A percentile compares a stretch with the other conserved stretches of the same genome.
Conservation (phyloP, 1,140 invertebrate species). For the Drosophila ercepeae region DNA sequence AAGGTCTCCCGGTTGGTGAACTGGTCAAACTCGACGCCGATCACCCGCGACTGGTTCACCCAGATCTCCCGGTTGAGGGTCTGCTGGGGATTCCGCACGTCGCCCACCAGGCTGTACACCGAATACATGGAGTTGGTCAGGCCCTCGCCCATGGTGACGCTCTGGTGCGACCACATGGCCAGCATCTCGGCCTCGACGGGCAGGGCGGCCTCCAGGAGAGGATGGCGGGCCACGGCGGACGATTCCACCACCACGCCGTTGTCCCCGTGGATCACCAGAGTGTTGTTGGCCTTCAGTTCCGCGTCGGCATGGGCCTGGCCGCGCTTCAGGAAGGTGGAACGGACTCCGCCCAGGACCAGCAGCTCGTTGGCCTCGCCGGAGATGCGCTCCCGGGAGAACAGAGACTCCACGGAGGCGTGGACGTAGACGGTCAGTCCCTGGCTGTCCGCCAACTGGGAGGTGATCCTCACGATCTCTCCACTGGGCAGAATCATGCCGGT, state of each 20-base stretch:
- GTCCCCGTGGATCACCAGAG: slow-evolving; percentile 88
- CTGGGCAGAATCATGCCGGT: slow-evolving; percentile 94
- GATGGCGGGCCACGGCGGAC: slow-evolving; percentile 92
- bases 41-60: slow-evolving; percentile 92
- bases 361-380: slow-evolving; percentile 81
- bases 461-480: slow-evolving; percentile 93
- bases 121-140: slow-evolving; percentile 92
- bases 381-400: slow-evolving; percentile 71
- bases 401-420: slow-evolving; percentile 81
- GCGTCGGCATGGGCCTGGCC: slow-evolving; percentile 89
- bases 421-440: slow-evolving; percentile 91
- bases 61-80: slow-evolving; percentile 92
- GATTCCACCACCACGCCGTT: slow-evolving; percentile 89
- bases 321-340: slow-evolving; percentile 86
- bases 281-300: slow-evolving; percentile 90
- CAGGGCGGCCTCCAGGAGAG: slow-evolving; percentile 92
- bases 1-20: slow-evolving; percentile 94
- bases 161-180: slow-evolving; percentile 93
- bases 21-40: slow-evolving; percentile 96
- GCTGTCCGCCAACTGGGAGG: slow-evolving; percentile 89
- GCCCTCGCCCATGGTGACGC: slow-evolving; percentile 89
- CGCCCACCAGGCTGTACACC: slow-evolving; percentile 91
- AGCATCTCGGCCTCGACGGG: slow-evolving; percentile 96
- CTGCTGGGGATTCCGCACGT: slow-evolving; percentile 92
- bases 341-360: slow-evolving; percentile 86